phyloP scores from a whole-genome alignment of 1,140 invertebrate species.

The Fopius arisanus region DNA sequence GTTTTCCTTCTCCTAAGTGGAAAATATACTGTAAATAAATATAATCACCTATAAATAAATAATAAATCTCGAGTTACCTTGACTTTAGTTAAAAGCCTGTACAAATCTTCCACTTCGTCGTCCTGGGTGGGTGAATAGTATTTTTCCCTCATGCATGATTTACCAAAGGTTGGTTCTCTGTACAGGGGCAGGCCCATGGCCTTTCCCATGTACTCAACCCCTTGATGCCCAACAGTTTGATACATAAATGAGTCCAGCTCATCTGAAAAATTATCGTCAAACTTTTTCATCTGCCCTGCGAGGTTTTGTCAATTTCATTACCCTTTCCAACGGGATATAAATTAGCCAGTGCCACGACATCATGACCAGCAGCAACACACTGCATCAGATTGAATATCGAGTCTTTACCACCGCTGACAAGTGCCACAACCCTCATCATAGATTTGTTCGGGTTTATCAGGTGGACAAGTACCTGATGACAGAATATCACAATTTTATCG shows the following conservation, averaged over 20 bases:
- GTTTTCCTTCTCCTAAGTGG: slow-evolving; percentile 74
- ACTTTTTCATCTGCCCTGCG: too few species aligned
- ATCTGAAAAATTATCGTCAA: slow-evolving; percentile 67
- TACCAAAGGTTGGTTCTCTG: slow-evolving; percentile 83
- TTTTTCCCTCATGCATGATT: slow-evolving; percentile 78
- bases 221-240: slow-evolving; percentile 97
- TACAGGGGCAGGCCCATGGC: slow-evolving; percentile 94
- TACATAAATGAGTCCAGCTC: slow-evolving; percentile 99
- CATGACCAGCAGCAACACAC: slow-evolving; percentile 94
- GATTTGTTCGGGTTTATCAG: slow-evolving; percentile 20
- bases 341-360: slow-evolving; percentile 96
- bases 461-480: slow-evolving; percentile 35
- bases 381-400: slow-evolving; percentile 99
- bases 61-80: slow-evolving; percentile 70
- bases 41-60: slow-evolving; percentile 20
- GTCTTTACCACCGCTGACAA: slow-evolving; percentile 98
- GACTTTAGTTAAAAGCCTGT: slow-evolving; percentile 81
- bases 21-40: slow-evolving; percentile 16
- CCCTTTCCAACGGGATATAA: slow-evolving; percentile 87
- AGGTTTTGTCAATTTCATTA: slow-evolving; percentile 51
- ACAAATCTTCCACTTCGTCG: slow-evolving; percentile 99
- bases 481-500: slow-evolving; percentile 32
- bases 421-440: slow-evolving; percentile 86
- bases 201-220: slow-evolving; percentile 89
- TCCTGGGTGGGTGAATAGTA: slow-evolving; percentile 85